Evolutionary conservation across 2,888 invertebrate genomes (phyloP).

Genomic region (Pristionchus entomophagus): DNA sequence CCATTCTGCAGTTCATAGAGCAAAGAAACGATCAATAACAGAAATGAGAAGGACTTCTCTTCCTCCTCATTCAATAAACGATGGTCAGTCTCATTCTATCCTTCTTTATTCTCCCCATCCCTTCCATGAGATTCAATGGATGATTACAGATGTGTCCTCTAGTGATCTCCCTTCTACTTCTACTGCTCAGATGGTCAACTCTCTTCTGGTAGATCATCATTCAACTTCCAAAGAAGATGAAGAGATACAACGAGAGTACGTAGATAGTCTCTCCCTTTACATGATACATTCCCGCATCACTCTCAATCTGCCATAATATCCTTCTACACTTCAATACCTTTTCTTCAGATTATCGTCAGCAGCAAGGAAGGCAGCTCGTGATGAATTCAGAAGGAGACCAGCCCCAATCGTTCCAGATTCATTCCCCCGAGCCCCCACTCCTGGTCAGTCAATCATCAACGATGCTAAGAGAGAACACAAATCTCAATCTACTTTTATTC

Average conservation of each 20-base stretch:
- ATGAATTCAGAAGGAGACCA: slow-evolving; percentile 26
- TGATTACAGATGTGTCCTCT: background rate
- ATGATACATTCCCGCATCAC: background rate
- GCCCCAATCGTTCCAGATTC: slow-evolving; percentile 36
- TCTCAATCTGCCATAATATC: background rate
- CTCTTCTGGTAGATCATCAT: background rate
- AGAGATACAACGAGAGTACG: background rate
- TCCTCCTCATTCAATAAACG: background rate
- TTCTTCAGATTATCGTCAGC: background rate
- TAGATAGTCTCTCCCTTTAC: background rate
- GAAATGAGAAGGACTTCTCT: slow-evolving; percentile 4
- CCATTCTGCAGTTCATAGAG: background rate
- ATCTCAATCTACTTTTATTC: too few species aligned
- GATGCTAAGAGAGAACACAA: background rate
- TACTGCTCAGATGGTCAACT: background rate
- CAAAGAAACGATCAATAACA: slow-evolving; percentile 9
- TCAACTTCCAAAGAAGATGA: background rate
- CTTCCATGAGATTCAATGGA: too few species aligned
- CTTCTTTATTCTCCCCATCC: too few species aligned
- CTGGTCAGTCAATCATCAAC: background rate
- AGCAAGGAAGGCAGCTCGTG: background rate
- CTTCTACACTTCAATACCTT: background rate
- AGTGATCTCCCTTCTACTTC: background rate
- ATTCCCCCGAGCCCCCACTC: slow-evolving; percentile 29
- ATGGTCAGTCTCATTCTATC: background rate